phyloP scores from a whole-genome alignment of 2,113 vertebrate species.

The Corythornis madagascariensis region DNA sequence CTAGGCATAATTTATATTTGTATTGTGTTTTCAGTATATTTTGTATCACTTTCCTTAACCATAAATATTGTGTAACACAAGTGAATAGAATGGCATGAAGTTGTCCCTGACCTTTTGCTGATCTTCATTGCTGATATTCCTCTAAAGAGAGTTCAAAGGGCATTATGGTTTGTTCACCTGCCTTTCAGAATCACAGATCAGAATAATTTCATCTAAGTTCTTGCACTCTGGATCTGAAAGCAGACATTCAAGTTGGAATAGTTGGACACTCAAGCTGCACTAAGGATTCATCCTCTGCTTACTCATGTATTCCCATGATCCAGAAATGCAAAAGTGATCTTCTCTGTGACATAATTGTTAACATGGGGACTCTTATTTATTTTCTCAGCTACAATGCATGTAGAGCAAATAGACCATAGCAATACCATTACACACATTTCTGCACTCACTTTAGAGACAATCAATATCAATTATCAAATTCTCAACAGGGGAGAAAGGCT shows the following conservation, averaged over 20 bases:
- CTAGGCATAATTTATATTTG: background rate
- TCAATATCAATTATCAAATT: slow-evolving; percentile 72
- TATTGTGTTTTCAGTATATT: background rate
- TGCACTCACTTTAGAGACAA: slow-evolving; percentile 61
- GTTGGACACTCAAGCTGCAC: background rate
- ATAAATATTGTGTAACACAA: background rate
- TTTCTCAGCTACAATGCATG: slow-evolving; percentile 51
- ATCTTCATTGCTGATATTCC: background rate
- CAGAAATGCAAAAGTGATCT: slow-evolving; percentile 24
- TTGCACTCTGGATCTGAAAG: background rate
- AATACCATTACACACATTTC: slow-evolving; percentile 63
- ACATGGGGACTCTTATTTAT: slow-evolving; percentile 54
- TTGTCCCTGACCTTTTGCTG: background rate
- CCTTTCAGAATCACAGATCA: background rate
- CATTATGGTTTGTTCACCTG: rapidly evolving
- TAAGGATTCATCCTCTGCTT: background rate
- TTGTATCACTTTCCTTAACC: background rate
- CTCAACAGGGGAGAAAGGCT: slow-evolving; percentile 43
- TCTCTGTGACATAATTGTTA: slow-evolving; percentile 51
- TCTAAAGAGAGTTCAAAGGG: background rate
- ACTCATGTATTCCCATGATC: background rate
- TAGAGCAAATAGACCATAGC: slow-evolving; percentile 64
- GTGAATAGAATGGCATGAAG: background rate
- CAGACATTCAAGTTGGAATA: background rate
- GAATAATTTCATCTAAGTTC: background rate